Conservation (phyloP, 1,140 invertebrate genomes). For the Trichomalopsis sarcophagae region DNA sequence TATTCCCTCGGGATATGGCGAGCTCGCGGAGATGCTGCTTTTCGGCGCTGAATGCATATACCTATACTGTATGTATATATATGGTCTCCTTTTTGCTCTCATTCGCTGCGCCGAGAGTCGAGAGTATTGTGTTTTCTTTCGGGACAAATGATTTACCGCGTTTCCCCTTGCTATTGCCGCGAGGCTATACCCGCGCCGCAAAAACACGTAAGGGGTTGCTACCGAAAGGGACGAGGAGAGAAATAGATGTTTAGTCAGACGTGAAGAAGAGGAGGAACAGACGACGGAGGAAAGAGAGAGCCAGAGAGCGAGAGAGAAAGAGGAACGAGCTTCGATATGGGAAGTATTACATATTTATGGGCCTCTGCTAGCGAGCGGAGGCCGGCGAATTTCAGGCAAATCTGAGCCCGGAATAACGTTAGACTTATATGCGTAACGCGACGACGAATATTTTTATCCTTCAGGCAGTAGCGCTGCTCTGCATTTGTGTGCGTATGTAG, state of each 20-base stretch:
- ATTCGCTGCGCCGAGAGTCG: conserved; percentile 8
- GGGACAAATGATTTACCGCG: conserved; percentile 74
- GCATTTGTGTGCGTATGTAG: not conserved
- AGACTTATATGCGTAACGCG: conserved; percentile 50
- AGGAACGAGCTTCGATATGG: conserved; percentile 61
- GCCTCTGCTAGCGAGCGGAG: conserved; percentile 58
- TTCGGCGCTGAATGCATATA: conserved; percentile 42
- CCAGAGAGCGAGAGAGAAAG: conserved; percentile 47
- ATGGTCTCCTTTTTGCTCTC: conserved; percentile 11
- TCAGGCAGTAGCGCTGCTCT: conserved; percentile 37
- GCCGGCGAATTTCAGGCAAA: conserved; percentile 71
- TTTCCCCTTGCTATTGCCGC: conserved; percentile 64
- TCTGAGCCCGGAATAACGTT: conserved; percentile 69
- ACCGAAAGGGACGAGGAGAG: conserved; percentile 47
- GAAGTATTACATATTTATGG: conserved; percentile 75
- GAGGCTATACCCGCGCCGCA: conserved; percentile 56
- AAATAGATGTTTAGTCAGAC: conserved; percentile 54
- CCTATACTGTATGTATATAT: not conserved
- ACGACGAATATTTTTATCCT: conserved; percentile 49
- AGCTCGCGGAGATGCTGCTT: conserved; percentile 34
- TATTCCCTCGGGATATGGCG: conserved; percentile 54
- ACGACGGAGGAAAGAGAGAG: conserved; percentile 28
- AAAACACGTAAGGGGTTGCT: conserved; percentile 66
- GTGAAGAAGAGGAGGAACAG: conserved; percentile 29
- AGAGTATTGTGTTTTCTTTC: conserved; percentile 73